These are phyloP conservation scores for Betta splendens DNA, from an alignment of 2,797 vertebrate species.

Conservation along the genomic window DNA sequence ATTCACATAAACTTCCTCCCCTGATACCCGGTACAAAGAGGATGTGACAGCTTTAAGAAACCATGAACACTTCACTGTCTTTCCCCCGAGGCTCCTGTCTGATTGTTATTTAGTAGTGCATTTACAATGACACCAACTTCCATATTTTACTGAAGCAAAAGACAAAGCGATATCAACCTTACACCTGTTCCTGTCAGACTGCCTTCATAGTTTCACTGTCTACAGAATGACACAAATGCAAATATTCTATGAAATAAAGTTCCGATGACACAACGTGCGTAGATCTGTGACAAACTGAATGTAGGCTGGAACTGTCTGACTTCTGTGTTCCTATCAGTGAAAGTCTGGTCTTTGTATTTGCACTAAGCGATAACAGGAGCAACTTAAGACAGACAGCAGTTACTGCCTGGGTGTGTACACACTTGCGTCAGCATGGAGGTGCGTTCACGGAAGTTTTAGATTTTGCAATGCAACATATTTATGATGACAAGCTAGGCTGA, in stretches of 20 bases:
- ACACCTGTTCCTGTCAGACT: not conserved
- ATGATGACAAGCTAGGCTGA: slow-evolving; percentile 5
- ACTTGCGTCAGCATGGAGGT: slow-evolving; percentile 41
- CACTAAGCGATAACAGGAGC: slow-evolving; percentile 16
- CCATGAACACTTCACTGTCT: slow-evolving; percentile 13
- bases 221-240: slow-evolving; percentile 1
- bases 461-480: slow-evolving; percentile 6
- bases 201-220: not conserved
- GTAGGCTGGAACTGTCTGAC: not conserved
- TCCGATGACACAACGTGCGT: not conserved
- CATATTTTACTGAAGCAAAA: slow-evolving; percentile 7
- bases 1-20: slow-evolving; percentile 26
- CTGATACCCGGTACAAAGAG: slow-evolving; percentile 26
- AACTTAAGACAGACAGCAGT: slow-evolving; percentile 14
- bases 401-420: slow-evolving; percentile 45
- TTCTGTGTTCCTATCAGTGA: slow-evolving; percentile 2
- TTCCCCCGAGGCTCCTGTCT: slow-evolving; percentile 1
- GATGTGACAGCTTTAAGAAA: slow-evolving; percentile 27
- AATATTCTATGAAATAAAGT: not conserved
- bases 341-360: not conserved
- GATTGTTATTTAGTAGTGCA: not conserved
- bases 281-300: slow-evolving; percentile 17
- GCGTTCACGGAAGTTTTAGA: slow-evolving; percentile 34
- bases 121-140: slow-evolving; percentile 10
- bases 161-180: not conserved